Evolutionary conservation across 1,140 invertebrate genomes (phyloP), one percentile per base, ranked within the genome.

Genomic region (Bombus haemorrhoidalis): DNA sequence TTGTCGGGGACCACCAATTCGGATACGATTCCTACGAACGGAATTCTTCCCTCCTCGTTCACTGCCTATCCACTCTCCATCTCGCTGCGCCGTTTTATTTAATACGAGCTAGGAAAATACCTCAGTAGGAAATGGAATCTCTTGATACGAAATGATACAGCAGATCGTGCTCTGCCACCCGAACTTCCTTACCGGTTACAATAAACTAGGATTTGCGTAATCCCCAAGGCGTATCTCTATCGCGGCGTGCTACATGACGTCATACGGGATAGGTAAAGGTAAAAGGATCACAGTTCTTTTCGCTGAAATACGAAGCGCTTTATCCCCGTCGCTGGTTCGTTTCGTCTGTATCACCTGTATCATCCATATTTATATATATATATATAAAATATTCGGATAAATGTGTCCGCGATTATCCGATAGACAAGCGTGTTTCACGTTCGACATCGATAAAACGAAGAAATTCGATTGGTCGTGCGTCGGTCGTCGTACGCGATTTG

Each of bases 201-300:
- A 85, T 85, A 85, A 85, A 85, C 77, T 64, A 72, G 77, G 77
- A 85, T 85, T 80, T 79, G 13, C 32, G 53, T 85, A 81, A 85
- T 71, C 68, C 57, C 32, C 15, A 34, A 28, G 47, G 41, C 37
- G 43, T 80, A 69, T 78, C 37, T 66, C 72, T 53, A 76, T 81
- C 37, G 37, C 22, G 73, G 43, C 22, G 22, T 73, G 73, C 32
- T 88, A 66, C 62, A 75, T 62, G 74, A 59, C 43, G 75, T 78
- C n/a, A 43, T 37, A 28, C 22, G 4, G 41, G 6, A 81, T 32
- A 57, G 47, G n/a, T 28, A 28, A 72, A 72, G 39, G n/a, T 28
- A 28, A 72, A 72, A 39, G 34, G 34, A 83, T 83, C 59, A 1
- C 18, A 25, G 47, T 69, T 53, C 37, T 25, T 68, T 57, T 57